Conservation (phyloP, 2,888 invertebrate genomes). For the Scelioninae gen. 2 region DNA sequence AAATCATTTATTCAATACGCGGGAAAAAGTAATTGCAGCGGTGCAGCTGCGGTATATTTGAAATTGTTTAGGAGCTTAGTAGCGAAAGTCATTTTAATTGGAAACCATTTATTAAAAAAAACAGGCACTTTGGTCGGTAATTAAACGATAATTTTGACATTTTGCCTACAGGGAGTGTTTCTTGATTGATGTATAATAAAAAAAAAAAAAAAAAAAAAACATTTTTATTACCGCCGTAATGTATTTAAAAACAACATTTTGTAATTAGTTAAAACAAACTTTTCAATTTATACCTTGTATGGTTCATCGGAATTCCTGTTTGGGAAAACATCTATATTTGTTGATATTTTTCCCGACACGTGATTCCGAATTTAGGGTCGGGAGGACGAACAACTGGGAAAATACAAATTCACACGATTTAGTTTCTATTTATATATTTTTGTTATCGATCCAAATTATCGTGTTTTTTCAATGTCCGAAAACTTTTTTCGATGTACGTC, state of each 20-base stretch:
- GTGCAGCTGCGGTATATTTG: conserved; percentile 7
- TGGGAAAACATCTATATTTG: conserved; percentile 20
- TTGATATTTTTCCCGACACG: conserved; percentile 25
- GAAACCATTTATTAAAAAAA: neutral
- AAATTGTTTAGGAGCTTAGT: conserved; percentile 10
- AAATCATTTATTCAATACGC: conserved; percentile 31
- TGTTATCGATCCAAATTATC: conserved; percentile 1
- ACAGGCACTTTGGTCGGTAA: too few species aligned
- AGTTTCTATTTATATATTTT: conserved; percentile 4
- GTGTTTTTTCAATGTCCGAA: neutral
- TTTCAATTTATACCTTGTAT: conserved; percentile 32
- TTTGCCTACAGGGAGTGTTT: too few species aligned
- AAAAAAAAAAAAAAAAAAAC: conserved; percentile 18
- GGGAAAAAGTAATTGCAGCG: conserved; percentile 18
- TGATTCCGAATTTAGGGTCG: conserved; percentile 8
- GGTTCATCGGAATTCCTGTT: conserved; percentile 21
- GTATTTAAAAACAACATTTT: conserved; percentile 24
- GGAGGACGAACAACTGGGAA: conserved; percentile 17
- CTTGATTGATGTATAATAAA: conserved; percentile 12
- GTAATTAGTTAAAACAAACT: conserved; percentile 39
- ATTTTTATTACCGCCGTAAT: conserved; percentile 17
- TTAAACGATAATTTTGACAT: too few species aligned
- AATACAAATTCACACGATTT: conserved; percentile 32
- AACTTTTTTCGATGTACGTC: conserved; percentile 1
- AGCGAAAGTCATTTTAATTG: conserved; percentile 10